Base-by-base conservation (phyloP, 1,140 invertebrate genomes). In the Druon quercuslanigerum region DNA sequence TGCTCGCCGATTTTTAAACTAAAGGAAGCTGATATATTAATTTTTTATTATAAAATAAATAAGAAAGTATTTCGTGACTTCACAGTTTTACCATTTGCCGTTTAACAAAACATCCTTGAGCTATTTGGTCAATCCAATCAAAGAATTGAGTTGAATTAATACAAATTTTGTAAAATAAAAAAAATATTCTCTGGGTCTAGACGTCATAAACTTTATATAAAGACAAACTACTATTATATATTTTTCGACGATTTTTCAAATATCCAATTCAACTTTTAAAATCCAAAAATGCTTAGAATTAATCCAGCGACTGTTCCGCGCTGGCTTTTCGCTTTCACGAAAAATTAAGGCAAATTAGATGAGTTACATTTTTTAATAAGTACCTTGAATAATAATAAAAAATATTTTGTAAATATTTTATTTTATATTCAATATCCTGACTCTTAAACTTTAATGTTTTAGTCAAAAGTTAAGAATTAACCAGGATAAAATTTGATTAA, bases 281-380 rank as follows among this genome's bases (percentile, higher is more conserved):
- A 46, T 66, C 40, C 60, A 66, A 25, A 66, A 66, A 66, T 25
- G 33, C 60, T 66, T 66, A 66, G 13, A 66, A 40, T 66, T 66
- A 66, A 66, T 66, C 60, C 60, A 66, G 60, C 60, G 60, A 66
- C 60, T n/a, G 14, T 33, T 66, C 60, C 60, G 60, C 60, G 12
- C 60, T 66, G 60, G 60, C 40, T 66, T 66, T 66, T 7, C 60
- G 60, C 60, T 57, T 25, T 57, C 6, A 8, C 25, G 20, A 46
- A 66, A 66, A 46, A 66, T 33, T 66, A 66, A 66, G 60, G 60
- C 60, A 66, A 66, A 40, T 66, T 66, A 66, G 60, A 66, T 66
- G 60, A 66, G 60, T 66, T 46, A 66, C 60, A 46, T 66, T 66
- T 14, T 8, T 40, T 16, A 33, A 66, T 66, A 8, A 16, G 16